Evolutionary conservation across 2,888 invertebrate genomes (phyloP), one percentile per base, ranked within the genome.

Genomic region (Cataglyphis albicans): DNA sequence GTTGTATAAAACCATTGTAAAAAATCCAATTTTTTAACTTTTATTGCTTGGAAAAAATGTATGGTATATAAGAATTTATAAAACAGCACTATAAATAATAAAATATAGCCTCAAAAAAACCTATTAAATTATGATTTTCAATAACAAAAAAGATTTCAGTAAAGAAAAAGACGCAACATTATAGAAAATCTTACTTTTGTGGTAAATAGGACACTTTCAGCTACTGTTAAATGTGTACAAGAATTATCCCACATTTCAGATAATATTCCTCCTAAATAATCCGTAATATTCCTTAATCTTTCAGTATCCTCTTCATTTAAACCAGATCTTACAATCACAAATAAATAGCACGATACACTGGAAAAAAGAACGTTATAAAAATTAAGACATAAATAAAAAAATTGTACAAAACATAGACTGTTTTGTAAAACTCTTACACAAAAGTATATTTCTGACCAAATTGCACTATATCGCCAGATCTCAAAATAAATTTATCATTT

Each of bases 141-240:
- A 21, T 55, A 55, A 70, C 1, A 3, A 0, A 3, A 35, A 2
- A 5, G 21, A 70, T 59, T 0, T 1, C 12, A 52, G 32, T 55
- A 55, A 70, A 1, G 5, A 0, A 3, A 35, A 2, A 5, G 21
- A 57, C 9, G 10, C 4, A 15, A 32, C 12, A 38, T 7, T 29
- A 0, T 41, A 55, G 9, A 25, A 76, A 10, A 67, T 41, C 67
- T 68, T 44, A 76, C 76, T 44, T 76, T 76, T 57, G 41, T 32
- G 7, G 76, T 76, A 68, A 76, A 41, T 38, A 68, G 21, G 15
- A 29, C 29, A 1, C 0, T 55, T 41, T 76, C 3, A 67, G 55
- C 21, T n/a, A 76, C 76, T 57, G 76, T 76, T 21, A 76, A 41
- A 6, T 68, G 41, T 15, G 76, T 76, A 21, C 76, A 76, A 32